Percentiles rank a stretch among this genome's conserved stretches.
phyloP scores from a whole-genome alignment of 1,140 invertebrate genomes.

The Diachasma alloeum region DNA sequence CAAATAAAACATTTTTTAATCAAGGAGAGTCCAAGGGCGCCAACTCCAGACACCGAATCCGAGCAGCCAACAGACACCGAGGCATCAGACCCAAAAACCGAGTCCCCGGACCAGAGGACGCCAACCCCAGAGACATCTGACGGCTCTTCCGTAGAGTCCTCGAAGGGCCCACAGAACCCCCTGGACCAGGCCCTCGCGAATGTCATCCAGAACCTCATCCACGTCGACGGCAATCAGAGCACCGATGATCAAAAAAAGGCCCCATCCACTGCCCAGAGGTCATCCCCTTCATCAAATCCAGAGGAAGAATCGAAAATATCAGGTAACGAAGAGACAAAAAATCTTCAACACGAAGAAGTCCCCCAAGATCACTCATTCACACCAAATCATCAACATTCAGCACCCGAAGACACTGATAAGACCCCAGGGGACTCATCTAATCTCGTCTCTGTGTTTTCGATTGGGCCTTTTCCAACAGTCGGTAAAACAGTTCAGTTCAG shows the following conservation, averaged over 20 bases:
- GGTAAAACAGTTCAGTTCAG: slow-evolving; percentile 50
- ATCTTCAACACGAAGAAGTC: not conserved
- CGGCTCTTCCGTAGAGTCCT: not conserved
- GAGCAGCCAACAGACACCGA: slow-evolving; percentile 63
- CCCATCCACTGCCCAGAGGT: not conserved
- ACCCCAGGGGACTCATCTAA: not conserved
- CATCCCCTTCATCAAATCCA: not conserved
- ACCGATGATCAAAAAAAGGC: slow-evolving; percentile 18
- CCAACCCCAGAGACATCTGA: slow-evolving; percentile 56
- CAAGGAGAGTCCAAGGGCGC: slow-evolving; percentile 59
- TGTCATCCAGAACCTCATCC: slow-evolving; percentile 58
- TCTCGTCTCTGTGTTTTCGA: slow-evolving; percentile 49
- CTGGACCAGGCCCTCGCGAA: slow-evolving; percentile 56
- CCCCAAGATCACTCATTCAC: not conserved
- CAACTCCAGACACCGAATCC: slow-evolving; percentile 64
- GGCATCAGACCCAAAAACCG: slow-evolving; percentile 52
- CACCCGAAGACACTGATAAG: slow-evolving; percentile 14
- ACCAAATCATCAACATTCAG: not conserved
- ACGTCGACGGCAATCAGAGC: slow-evolving; percentile 35
- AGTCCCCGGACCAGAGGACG: slow-evolving; percentile 57
- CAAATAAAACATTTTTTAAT: slow-evolving; percentile 38
- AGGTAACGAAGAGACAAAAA: not conserved
- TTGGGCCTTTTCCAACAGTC: slow-evolving; percentile 48
- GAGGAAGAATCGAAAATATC: not conserved
- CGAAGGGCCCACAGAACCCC: slow-evolving; percentile 41